Evolutionary conservation across 2,797 vertebrate species (phyloP), one percentile per base, ranked within the genome.

Genomic region (Stomatorhinus walkeri): DNA sequence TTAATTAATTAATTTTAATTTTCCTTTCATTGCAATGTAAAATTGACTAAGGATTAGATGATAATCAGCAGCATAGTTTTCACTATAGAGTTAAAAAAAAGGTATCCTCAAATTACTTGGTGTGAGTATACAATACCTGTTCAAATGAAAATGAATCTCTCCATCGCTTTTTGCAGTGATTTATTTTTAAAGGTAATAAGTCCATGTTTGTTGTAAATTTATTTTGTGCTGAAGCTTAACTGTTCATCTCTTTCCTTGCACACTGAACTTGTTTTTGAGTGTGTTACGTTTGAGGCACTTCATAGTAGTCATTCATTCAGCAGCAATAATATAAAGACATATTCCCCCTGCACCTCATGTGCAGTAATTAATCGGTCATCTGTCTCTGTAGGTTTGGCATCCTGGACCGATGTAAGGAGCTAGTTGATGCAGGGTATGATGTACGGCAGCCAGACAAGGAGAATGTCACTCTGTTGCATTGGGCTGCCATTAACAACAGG

Each of bases 401-500:
- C 85, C 89, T 98, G 0, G 98, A 99, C 61, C 95, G 97, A 68
- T 99, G 98, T 93, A 97, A 96, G 93, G 98, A 99, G 92, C 95
- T 99, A 91, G 94, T 99, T 24, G 98, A 99, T 88, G 97, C 98
- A 0, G 98, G 98, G 83, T 98, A 97, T 19, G 97, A 99, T 59
- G 96, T 99, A 91, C 93, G 95, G 87, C 97, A 97, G 76, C 97
- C 97, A 2, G 98, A 99, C 94, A 98, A 97, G 92, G 98, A 99
- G 94, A 99, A 98, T 3, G 98, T 99, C 54, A 96, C 97, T 0
- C 94, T 98, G 90, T 96, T 99, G 92, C 98, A 99, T 93, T 99
- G 98, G 98, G 98, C 98, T 0, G 97, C 98, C 59, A 99, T 99
- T 93, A 99, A 99, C 95, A 99, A 99, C 94, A 96, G 97, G 68